Evolutionary conservation across 2,113 vertebrate species (phyloP), one percentile per base, ranked within the genome.

Genomic region (Myocastor coypus): DNA sequence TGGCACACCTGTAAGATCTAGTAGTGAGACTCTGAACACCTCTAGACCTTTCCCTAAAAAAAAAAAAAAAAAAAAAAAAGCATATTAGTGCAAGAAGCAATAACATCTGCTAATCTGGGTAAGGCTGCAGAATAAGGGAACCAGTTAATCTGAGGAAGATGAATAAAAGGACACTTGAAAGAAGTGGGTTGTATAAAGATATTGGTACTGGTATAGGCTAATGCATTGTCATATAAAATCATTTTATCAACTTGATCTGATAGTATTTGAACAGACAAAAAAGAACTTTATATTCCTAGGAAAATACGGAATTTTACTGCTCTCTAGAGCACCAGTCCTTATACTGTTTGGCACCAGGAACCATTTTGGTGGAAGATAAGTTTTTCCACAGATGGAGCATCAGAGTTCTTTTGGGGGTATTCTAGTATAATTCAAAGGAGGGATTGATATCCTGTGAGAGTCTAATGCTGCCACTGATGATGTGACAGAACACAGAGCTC

Each of bases 181-280:
- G 68, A 77, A 57, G 13, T 77, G 26, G 16, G 68, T 3, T 94
- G 12, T 91, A 34, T 69, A 86, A 86, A 94, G 42, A 78, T 86
- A 55, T 13, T 86, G 37, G 37, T 68, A 11, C 14, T 81, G 68
- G 26, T 34, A 3, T 92, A 40, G 22, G 77, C 32, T 40, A 93
- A 69, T 37, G 77, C 37, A 92, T 52, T 73, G 28, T 73, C 28
- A 55, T 78, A 42, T 26, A n/a, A 68, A 90, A 83, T 80, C 32
- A 10, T 92, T 85, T 81, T 94, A 73, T 88, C 28, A 71, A n/a
- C 28, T 89, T 81, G 20, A 26, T 86, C 2, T 52, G 20, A 61
- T 42, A 46, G 10, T 93, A 34, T 68, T 92, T 92, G 17, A 91
- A 92, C 92, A 89, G 64, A 92, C 46, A 84, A 52, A n/a, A 80